phyloP scores from a whole-genome alignment of 2,113 vertebrate species.

The Lipophrys pholis region DNA sequence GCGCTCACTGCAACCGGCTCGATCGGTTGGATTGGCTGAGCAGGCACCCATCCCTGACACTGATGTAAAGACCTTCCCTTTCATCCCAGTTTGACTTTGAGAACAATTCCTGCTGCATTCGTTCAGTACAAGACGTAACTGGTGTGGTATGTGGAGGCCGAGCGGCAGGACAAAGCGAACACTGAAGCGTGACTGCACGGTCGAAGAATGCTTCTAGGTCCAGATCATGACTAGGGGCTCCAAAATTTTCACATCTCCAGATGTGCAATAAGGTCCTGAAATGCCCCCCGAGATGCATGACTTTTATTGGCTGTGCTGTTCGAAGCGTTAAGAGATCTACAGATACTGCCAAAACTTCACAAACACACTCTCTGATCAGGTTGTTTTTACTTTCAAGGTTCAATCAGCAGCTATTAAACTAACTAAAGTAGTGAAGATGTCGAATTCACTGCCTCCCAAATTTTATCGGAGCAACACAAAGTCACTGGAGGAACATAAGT shows the following conservation, averaged over 20 bases:
- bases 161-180: neutral
- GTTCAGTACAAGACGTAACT: neutral
- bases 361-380: too few species aligned
- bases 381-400: too few species aligned
- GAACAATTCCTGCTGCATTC: neutral
- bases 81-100: neutral
- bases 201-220: slow-evolving; percentile 6
- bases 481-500: too few species aligned
- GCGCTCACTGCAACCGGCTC: neutral
- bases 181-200: neutral
- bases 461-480: too few species aligned
- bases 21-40: slow-evolving; percentile 33
- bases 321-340: too few species aligned
- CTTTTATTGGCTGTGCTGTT: too few species aligned
- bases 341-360: too few species aligned
- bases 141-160: neutral
- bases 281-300: neutral
- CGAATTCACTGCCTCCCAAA: too few species aligned
- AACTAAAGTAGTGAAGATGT: too few species aligned
- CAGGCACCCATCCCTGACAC: accelerated
- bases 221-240: slow-evolving; percentile 12
- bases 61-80: neutral
- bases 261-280: slow-evolving; percentile 21
- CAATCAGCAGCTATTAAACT: too few species aligned
- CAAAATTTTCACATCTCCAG: slow-evolving; percentile 5